Evolutionary conservation across 2,888 invertebrate species (phyloP).

Genomic region (Drosophila robusta): DNA sequence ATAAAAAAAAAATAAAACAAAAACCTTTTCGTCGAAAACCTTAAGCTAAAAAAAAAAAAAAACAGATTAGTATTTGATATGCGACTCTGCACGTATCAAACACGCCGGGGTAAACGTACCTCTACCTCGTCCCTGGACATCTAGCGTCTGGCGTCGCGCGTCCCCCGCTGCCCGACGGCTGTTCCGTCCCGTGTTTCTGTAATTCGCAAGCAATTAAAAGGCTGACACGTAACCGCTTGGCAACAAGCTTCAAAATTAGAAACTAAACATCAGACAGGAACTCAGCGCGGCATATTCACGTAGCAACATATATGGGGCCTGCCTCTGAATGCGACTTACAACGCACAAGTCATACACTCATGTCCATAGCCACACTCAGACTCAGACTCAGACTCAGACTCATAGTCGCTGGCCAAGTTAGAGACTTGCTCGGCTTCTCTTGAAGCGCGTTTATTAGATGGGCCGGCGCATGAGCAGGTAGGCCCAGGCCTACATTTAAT

Average conservation of each 20-base stretch:
- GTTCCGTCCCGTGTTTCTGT: conserved; percentile 51
- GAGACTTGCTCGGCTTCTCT: conserved; percentile 22
- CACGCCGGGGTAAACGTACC: conserved; percentile 25
- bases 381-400: not conserved
- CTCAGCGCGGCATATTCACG: conserved; percentile 43
- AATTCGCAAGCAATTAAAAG: conserved; percentile 76
- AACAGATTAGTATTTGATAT: conserved; percentile 57
- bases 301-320: conserved; percentile 26
- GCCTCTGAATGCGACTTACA: conserved; percentile 34
- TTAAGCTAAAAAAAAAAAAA: conserved; percentile 19
- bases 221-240: conserved; percentile 59
- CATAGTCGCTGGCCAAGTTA: conserved; percentile 15
- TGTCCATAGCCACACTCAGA: conserved; percentile 2
- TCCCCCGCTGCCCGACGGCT: not conserved
- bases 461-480: conserved; percentile 46
- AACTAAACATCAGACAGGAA: conserved; percentile 63
- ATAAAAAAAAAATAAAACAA: conserved; percentile 1
- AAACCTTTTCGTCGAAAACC: conserved; percentile 48
- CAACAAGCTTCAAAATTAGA: conserved; percentile 62
- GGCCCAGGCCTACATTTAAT: conserved; percentile 74
- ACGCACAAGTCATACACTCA: conserved; percentile 26
- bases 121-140: conserved; percentile 12
- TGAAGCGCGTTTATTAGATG: conserved; percentile 50
- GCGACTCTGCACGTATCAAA: conserved; percentile 61
- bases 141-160: too few species aligned